Base-by-base conservation (phyloP, 2,888 invertebrate genomes). In the Argyresthia albistria region DNA sequence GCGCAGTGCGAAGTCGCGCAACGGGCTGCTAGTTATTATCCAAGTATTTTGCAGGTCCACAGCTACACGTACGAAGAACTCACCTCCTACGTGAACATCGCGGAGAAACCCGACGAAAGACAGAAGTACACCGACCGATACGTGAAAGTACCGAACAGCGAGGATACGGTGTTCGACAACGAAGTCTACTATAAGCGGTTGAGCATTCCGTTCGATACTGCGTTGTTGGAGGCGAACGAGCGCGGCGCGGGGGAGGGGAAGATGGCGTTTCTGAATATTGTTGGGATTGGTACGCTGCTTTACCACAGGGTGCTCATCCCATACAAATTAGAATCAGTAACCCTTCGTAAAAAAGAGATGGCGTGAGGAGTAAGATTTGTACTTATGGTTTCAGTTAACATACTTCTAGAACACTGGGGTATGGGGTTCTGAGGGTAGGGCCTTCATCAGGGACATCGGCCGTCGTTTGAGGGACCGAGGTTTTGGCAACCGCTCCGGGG, bases 281-380 rank as follows among this genome's bases (percentile, higher is more conserved):
- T 93, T 37, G 93, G 93, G 10, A 88, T 91, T 46, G 91, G 91
- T 62, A 60, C 80, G 59, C n/a, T n/a, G n/a, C n/a, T n/a, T n/a
- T n/a, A n/a, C n/a, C n/a, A n/a, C n/a, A n/a, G n/a, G n/a, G n/a
- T n/a, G n/a, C n/a, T n/a, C n/a, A n/a, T n/a, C n/a, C n/a, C n/a
- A n/a, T n/a, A n/a, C n/a, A n/a, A n/a, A n/a, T n/a, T n/a, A n/a
- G n/a, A n/a, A n/a, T n/a, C n/a, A n/a, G n/a, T n/a, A n/a, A n/a
- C n/a, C n/a, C n/a, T n/a, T n/a, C n/a, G n/a, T n/a, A n/a, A n/a
- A n/a, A n/a, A n/a, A n/a, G n/a, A n/a, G n/a, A n/a, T n/a, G n/a
- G n/a, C n/a, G n/a, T n/a, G n/a, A n/a, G n/a, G n/a, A n/a, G n/a
- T n/a, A n/a, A n/a, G n/a, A n/a, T n/a, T n/a, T n/a, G n/a, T n/a